phyloP scores from a whole-genome alignment of 2,888 invertebrate genomes.

The Perizoma flavofasciatum region DNA sequence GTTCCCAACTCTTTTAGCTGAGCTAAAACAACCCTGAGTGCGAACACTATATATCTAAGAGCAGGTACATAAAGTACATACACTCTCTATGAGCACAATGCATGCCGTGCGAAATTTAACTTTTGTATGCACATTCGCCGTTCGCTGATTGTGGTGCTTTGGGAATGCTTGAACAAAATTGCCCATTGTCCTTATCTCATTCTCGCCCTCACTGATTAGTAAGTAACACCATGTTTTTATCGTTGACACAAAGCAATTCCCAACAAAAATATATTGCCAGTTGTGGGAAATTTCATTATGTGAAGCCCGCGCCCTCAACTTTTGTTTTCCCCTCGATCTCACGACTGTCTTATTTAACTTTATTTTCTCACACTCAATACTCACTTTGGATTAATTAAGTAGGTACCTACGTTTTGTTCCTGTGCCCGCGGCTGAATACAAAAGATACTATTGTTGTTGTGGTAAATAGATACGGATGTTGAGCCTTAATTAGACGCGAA shows the following conservation, averaged over 20 bases:
- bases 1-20: constrained; percentile 41
- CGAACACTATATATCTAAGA: constrained; percentile 10
- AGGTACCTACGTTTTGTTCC: constrained; percentile 54
- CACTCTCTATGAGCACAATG: constrained; percentile 30
- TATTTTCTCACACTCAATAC: constrained; percentile 70
- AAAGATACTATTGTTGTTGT: constrained; percentile 48
- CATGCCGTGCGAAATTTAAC: constrained; percentile 60
- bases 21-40: constrained; percentile 44
- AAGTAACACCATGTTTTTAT: constrained; percentile 67
- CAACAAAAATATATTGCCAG: constrained; percentile 60
- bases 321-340: constrained; percentile 67
- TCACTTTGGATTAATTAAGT: constrained; percentile 63
- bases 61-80: constrained; percentile 12
- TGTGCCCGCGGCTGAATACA: constrained; percentile 44
- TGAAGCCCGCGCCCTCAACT: constrained; percentile 46
- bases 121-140: constrained; percentile 46
- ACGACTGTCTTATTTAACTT: constrained; percentile 64
- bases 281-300: constrained; percentile 71
- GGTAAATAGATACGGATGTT: constrained; percentile 51
- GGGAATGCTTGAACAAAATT: constrained; percentile 62
- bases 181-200: constrained; percentile 69
- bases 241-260: constrained; percentile 71
- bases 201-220: constrained; percentile 72
- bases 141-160: constrained; percentile 56
- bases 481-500: constrained; percentile 42